Percentiles rank a stretch among this genome's conserved stretches.
phyloP scores from a whole-genome alignment of 2,113 vertebrate species.

The Eulemur rufifrons region DNA sequence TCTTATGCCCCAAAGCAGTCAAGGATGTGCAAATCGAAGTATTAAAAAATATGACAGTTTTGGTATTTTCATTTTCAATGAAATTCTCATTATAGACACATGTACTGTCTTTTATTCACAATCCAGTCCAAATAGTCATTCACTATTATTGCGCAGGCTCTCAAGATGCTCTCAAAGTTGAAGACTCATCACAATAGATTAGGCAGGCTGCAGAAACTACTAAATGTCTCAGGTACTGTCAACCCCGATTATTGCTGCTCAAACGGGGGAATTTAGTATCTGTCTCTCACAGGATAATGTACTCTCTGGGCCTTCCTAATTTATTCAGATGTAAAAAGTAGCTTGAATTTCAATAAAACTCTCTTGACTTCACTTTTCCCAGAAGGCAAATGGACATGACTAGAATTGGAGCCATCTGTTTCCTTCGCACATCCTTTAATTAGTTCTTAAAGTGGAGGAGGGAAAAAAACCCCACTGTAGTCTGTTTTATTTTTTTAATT shows the following conservation, averaged over 20 bases:
- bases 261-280: constrained; percentile 65
- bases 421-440: constrained; percentile 44
- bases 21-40: constrained; percentile 73
- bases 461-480: background rate
- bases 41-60: constrained; percentile 77
- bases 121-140: constrained; percentile 67
- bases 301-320: constrained; percentile 60
- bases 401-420: constrained; percentile 62
- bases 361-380: constrained; percentile 61
- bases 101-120: constrained; percentile 62
- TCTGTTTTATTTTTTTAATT: background rate
- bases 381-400: constrained; percentile 64
- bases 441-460: constrained; percentile 43
- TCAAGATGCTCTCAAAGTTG: constrained; percentile 46
- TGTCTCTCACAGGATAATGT: constrained; percentile 61
- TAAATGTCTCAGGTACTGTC: constrained; percentile 74
- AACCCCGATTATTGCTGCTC: constrained; percentile 38
- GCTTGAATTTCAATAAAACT: constrained; percentile 68
- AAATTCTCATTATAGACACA: constrained; percentile 75
- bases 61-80: constrained; percentile 74
- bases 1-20: constrained; percentile 77
- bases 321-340: constrained; percentile 75
- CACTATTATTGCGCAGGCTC: constrained; percentile 39
- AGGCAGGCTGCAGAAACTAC: constrained; percentile 59
- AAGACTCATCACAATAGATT: constrained; percentile 74